phyloP scores from a whole-genome alignment of 37 sponge, comb jelly and placozoan species.

The Aplysina aerophoba region DNA sequence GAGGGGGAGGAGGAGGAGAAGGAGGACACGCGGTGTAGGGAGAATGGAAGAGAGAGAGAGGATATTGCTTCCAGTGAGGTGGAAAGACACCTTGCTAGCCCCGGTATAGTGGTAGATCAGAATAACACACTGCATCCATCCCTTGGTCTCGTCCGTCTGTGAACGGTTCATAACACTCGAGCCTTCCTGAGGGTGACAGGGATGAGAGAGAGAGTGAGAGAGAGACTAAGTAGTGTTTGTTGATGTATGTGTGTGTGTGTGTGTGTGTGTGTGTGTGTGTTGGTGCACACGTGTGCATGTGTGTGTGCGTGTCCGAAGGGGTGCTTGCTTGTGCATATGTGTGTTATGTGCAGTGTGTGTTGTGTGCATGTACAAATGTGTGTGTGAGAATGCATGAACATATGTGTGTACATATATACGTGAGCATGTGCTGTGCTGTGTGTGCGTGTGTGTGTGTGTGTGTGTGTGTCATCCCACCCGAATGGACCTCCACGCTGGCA shows the following conservation, averaged over 20 bases:
- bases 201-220: neutral
- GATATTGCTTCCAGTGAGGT: too few relatives aligned
- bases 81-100: neutral
- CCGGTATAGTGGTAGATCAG: conserved; percentile 35
- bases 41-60: neutral
- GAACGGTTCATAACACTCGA: conserved; percentile 8
- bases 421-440: too few relatives aligned
- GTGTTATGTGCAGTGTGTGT: neutral
- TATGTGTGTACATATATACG: neutral
- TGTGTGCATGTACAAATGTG: neutral
- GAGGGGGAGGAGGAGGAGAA: neutral
- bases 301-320: neutral
- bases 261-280: neutral
- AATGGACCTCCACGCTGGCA: neutral
- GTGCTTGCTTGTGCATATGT: neutral
- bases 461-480: neutral
- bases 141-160: conserved; percentile 34
- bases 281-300: neutral
- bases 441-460: conserved; percentile 8
- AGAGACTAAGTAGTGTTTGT: neutral
- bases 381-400: neutral
- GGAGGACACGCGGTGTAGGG: neutral
- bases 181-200: neutral
- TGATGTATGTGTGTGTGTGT: conserved; percentile 7
- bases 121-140: conserved; percentile 41